Evolutionary conservation across 2,888 invertebrate species (phyloP).

Genomic region (Magallana nippona): DNA sequence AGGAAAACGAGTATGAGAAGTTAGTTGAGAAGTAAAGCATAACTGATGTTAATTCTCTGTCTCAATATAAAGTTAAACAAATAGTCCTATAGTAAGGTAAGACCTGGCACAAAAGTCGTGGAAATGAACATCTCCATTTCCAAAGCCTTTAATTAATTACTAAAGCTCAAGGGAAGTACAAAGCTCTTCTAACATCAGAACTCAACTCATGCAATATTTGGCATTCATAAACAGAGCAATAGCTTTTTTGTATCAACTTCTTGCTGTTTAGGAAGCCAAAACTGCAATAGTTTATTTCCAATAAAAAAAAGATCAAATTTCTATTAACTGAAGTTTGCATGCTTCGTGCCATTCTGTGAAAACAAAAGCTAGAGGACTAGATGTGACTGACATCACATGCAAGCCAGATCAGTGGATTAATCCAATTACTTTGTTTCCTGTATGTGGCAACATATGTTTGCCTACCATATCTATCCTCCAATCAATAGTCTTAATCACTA

Average conservation of each 20-base stretch:
- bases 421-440: constrained; percentile 12
- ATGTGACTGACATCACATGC: not conserved
- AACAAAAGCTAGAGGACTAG: not conserved
- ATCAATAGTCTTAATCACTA: constrained; percentile 22
- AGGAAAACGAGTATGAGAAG: too few species aligned
- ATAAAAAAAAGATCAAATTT: not conserved
- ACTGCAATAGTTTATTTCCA: not conserved
- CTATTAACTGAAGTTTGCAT: constrained; percentile 20
- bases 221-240: not conserved
- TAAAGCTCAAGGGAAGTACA: constrained; percentile 25
- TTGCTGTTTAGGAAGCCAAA: constrained; percentile 3
- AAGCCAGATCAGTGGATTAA: constrained; percentile 20
- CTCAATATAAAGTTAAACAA: not conserved
- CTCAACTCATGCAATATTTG: constrained; percentile 5
- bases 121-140: constrained; percentile 19
- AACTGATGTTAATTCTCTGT: too few species aligned
- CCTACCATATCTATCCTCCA: constrained; percentile 6
- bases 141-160: constrained; percentile 29
- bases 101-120: constrained; percentile 2
- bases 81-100: not conserved
- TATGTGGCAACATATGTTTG: constrained; percentile 19
- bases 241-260: not conserved
- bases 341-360: constrained; percentile 19
- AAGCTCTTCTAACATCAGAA: not conserved
- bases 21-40: too few species aligned